Conservation (phyloP, 2,797 vertebrate genomes). For the Luscinia megarhynchos region DNA sequence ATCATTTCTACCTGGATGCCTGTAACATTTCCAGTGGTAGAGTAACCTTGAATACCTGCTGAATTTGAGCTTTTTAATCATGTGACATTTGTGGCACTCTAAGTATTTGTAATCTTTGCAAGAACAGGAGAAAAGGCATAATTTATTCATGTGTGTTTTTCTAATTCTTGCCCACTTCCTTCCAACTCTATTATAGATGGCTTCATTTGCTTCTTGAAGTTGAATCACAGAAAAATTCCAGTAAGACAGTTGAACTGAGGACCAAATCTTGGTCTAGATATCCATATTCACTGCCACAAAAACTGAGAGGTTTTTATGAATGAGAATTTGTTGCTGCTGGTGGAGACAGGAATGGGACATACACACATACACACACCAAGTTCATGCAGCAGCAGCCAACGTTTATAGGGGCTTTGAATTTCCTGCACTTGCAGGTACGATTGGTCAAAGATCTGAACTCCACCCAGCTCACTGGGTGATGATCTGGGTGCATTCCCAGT, state of each 20-base stretch:
- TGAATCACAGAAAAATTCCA: not conserved
- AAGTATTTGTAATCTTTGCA: not conserved
- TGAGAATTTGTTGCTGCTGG: not conserved
- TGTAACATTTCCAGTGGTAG: not conserved
- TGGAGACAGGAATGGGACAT: no score
- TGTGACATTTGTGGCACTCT: not conserved
- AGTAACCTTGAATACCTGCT: not conserved
- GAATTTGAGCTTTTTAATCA: not conserved
- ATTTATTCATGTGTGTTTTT: not conserved
- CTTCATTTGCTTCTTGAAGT: not conserved
- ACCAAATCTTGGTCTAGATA: not conserved
- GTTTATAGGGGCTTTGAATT: not conserved
- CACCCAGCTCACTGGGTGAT: no score
- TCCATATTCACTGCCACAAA: not conserved
- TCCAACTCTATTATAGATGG: not conserved
- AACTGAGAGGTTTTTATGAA: not conserved
- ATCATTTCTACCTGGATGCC: not conserved
- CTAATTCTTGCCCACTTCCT: not conserved
- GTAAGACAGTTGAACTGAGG: not conserved
- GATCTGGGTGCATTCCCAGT: no score
- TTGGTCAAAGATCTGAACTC: not conserved
- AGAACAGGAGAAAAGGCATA: not conserved
- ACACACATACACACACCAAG: not conserved
- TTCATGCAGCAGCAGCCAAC: not conserved
- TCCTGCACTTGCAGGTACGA: not conserved